These are phyloP conservation scores for Papilio protenor DNA, from an alignment of 2,888 invertebrate species.

Conservation along the genomic window DNA sequence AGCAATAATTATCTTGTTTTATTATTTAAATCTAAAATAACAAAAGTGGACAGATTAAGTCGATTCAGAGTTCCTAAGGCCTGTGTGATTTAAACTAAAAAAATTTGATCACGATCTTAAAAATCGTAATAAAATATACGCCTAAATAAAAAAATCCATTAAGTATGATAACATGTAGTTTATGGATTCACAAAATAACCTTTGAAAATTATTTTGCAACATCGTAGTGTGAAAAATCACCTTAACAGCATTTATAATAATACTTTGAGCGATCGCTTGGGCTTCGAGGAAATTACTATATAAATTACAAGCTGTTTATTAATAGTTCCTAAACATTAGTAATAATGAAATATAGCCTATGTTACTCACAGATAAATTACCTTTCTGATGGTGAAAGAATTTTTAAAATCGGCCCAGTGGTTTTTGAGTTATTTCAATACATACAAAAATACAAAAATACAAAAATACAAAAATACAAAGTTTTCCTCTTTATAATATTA, in stretches of 20 bases:
- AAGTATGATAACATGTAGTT: conserved; percentile 9
- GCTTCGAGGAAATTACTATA: neutral
- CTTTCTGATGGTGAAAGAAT: too few relatives aligned
- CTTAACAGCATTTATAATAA: conserved; percentile 33
- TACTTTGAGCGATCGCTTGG: conserved; percentile 7
- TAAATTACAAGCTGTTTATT: conserved; percentile 29
- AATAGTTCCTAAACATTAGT: too few relatives aligned
- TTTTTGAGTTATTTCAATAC: too few relatives aligned
- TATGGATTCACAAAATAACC: conserved; percentile 18
- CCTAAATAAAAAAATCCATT: neutral
- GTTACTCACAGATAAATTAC: too few relatives aligned
- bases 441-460: too few relatives aligned
- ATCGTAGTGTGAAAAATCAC: conserved; percentile 20
- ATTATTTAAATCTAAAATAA: neutral
- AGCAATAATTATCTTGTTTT: neutral
- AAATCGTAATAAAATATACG: neutral
- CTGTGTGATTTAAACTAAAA: neutral
- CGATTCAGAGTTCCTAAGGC: neutral
- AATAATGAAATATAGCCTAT: too few relatives aligned
- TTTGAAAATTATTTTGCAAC: conserved; percentile 16
- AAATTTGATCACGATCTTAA: neutral
- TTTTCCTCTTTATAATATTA: conserved; percentile 40
- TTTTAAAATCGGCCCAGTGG: too few relatives aligned
- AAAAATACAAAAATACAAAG: too few relatives aligned
- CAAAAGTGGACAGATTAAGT: neutral